Percentiles rank a stretch among this genome's conserved stretches.
Conservation (phyloP, 2,888 invertebrate species). For the Euplexia lucipara region DNA sequence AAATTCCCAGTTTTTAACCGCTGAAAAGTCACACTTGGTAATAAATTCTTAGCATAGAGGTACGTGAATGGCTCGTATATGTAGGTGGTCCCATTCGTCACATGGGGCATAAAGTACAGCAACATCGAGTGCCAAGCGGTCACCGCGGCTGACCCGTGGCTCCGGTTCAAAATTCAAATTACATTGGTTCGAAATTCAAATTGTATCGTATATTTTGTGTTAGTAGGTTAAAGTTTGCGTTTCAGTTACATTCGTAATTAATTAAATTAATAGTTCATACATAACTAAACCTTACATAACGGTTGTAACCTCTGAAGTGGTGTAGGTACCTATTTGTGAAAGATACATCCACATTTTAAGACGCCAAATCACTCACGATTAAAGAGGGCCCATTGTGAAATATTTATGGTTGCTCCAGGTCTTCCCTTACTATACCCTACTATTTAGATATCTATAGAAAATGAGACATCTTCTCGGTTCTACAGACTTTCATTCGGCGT, state of each 20-base stretch:
- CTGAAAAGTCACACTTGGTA: constrained; percentile 48
- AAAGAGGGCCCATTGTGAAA: too few relatives aligned
- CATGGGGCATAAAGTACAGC: constrained; percentile 53
- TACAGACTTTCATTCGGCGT: too few relatives aligned
- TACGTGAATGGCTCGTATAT: constrained; percentile 49
- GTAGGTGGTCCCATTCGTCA: constrained; percentile 58
- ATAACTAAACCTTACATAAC: too few relatives aligned
- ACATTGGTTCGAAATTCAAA: constrained; percentile 50
- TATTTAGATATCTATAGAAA: too few relatives aligned
- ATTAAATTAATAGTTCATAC: too few relatives aligned
- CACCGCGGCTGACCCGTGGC: constrained; percentile 47
- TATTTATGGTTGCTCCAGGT: too few relatives aligned
- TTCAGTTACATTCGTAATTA: background rate
- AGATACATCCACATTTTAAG: too few relatives aligned
- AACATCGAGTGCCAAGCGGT: constrained; percentile 62
- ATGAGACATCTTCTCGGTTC: too few relatives aligned
- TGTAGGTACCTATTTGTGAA: too few relatives aligned
- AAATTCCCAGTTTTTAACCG: constrained; percentile 32
- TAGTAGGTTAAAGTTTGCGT: constrained; percentile 18
- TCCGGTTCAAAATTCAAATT: constrained; percentile 58
- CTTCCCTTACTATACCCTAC: too few relatives aligned
- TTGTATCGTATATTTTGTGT: constrained; percentile 40
- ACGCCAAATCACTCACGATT: too few relatives aligned
- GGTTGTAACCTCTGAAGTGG: too few relatives aligned
- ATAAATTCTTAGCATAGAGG: constrained; percentile 58